Evolutionary conservation across 2,888 invertebrate species (phyloP).

Genomic region (Actias luna): DNA sequence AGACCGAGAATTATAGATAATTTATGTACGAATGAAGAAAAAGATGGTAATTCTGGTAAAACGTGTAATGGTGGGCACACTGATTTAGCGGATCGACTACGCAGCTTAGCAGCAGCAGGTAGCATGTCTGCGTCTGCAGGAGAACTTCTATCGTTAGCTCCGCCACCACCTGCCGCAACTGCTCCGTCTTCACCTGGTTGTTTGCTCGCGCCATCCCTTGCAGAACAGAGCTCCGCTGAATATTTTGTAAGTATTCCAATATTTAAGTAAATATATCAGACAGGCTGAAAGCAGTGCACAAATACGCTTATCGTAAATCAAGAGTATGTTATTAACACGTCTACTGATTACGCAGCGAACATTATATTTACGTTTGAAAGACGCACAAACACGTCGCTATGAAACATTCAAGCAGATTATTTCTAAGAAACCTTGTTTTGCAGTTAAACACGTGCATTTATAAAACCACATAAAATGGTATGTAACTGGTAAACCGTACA

Average conservation of each 20-base stretch:
- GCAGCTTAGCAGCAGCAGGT: conserved; percentile 71
- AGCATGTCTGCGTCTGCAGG: conserved; percentile 72
- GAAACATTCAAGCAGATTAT: conserved; percentile 7
- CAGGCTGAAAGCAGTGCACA: not conserved
- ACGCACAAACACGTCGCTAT: conserved; percentile 25
- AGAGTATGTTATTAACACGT: conserved; percentile 21
- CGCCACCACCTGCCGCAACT: conserved; percentile 71
- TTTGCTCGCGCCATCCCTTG: conserved; percentile 67
- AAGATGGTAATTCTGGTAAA: conserved; percentile 45
- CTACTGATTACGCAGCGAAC: conserved; percentile 28
- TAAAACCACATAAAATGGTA: not conserved
- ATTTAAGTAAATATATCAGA: not conserved
- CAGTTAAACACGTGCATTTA: not conserved
- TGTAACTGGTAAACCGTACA: not conserved
- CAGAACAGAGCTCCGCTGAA: conserved; percentile 69
- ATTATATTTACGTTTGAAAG: conserved; percentile 29
- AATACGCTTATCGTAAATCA: conserved; percentile 28
- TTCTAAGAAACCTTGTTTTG: conserved; percentile 8
- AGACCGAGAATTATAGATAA: conserved; percentile 76
- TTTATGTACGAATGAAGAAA: conserved; percentile 56
- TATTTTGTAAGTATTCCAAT: conserved; percentile 64
- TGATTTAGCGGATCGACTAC: conserved; percentile 70
- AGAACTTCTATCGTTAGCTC: conserved; percentile 72
- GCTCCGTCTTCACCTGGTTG: conserved; percentile 77
- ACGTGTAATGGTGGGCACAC: conserved; percentile 58